Base-by-base conservation (phyloP, 1,140 invertebrate species). In the Pygmarrhopalites habei region DNA sequence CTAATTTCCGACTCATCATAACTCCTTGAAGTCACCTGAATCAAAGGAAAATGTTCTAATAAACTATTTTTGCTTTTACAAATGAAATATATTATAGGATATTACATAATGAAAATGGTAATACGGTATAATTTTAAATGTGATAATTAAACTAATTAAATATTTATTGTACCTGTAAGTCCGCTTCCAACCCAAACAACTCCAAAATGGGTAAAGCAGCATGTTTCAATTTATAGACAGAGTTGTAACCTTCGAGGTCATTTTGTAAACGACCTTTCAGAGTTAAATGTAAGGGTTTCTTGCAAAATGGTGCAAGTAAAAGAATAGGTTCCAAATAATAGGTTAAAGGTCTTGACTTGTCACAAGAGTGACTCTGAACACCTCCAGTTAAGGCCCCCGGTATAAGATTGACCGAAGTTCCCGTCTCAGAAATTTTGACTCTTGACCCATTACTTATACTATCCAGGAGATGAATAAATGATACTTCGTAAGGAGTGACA, bases 401-500 rank as follows among this genome's bases (percentile, higher is more conserved):
- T 71, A 85, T 85, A 75, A 88, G 98, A 73, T 85, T 86, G 3
- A 98, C 76, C 60, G 81, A 83, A 15, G 95, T 98, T 67, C 95
- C 95, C 17, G 92, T 94, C 77, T 94, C 87, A 76, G 88, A 94
- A 0, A 98, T 80, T 75, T 95, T 87, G 67, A 96, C 85, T 70
- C 83, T 82, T 1, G 92, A 87, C 14, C 95, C 95, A 81, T 98
- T 98, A 25, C 93, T 95, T 12, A 98, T 77, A 79, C 92, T 93
- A 70, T 97, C 92, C 49, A 99, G 71, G 19, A 99, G 75, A 43
- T 90, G 80, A 49, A 98, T 85, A 53, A 98, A 82, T 79, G 84
- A 95, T 1, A 93, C 85, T 84, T 98, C 95, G 76, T 86, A 93
- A 1, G 47, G 30, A n/a, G 41, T 53, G 3, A 69, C 32, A 15